Evolutionary conservation across 2,797 vertebrate genomes (phyloP).

Genomic region (Monodelphis domestica): DNA sequence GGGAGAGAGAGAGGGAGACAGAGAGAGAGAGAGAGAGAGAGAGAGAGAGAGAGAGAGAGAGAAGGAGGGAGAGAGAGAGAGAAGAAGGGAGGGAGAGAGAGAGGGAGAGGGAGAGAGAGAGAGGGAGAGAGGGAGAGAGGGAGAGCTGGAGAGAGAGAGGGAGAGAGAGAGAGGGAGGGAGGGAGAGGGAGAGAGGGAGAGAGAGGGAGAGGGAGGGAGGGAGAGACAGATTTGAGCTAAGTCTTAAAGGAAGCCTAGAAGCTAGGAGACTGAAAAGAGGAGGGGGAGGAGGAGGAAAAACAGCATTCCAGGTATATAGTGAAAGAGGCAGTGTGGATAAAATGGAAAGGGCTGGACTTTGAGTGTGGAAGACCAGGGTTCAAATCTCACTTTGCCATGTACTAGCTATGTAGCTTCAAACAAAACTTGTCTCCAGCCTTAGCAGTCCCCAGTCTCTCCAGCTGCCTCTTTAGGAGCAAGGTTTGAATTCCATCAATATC

Average conservation of each 20-base stretch:
- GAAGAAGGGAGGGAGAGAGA: background rate
- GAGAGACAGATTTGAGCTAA: background rate
- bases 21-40: too few relatives aligned
- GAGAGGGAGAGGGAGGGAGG: too few relatives aligned
- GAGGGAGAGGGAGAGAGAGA: background rate
- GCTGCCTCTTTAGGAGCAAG: background rate
- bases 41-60: too few relatives aligned
- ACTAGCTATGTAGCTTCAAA: background rate
- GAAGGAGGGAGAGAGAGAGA: background rate
- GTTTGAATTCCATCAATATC: background rate
- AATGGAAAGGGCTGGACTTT: background rate
- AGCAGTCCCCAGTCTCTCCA: background rate
- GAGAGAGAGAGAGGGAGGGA: too few relatives aligned
- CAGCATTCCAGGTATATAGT: too few relatives aligned
- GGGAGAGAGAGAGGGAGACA: too few relatives aligned
- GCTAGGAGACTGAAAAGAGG: background rate
- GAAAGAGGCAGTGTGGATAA: background rate
- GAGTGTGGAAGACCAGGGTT: background rate
- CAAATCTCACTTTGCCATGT: background rate
- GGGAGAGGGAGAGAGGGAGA: slow-evolving; percentile 6
- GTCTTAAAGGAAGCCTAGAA: background rate
- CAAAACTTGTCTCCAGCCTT: background rate
- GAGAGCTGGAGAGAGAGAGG: too few relatives aligned
- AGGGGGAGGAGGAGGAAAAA: too few relatives aligned
- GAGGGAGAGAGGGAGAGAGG: too few relatives aligned